Base-by-base conservation (phyloP, 2,113 vertebrate species). In the Ornithorhynchus anatinus region DNA sequence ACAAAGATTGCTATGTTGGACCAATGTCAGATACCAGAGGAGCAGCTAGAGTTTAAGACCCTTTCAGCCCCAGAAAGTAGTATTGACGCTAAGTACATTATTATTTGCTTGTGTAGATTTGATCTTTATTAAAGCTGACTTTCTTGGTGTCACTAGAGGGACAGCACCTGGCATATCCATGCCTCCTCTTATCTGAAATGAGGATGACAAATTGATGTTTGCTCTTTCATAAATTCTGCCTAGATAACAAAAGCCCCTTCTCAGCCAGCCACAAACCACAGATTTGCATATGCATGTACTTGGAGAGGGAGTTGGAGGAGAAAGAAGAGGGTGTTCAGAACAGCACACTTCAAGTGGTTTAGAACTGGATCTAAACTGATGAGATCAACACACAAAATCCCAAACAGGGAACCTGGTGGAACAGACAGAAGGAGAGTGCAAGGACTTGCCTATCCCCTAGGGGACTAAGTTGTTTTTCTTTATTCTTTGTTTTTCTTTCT, bases 181-280 rank as follows among this genome's bases (percentile, higher is more conserved):
- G 31, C 50, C 6, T 64, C 36, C 65, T 37, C 56, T 43, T 33
- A 54, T 19, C 17, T n/a, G 68, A 53, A 50, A 15, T 51, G 58
- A 12, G 38, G 27, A 66, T 33, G 59, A 48, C 47, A 56, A 54
- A 56, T 40, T 13, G 2, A 10, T 29, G 60, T 40, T 36, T 69
- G 23, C 65, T 71, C 31, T 37, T 59, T 17, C 45, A 6, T 50
- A 62, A 73, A 81, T 44, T 80, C 53, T 50, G 32, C 51, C 43
- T 67, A 54, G 40, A 7, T 42, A 42, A 59, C 25, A 42, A 69
- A 83, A 20, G 44, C 9, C 68, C 63, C 62, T 63, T 79, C 75
- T 61, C 58, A 50, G 38, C 72, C 69, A 75, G 35, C 53, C 50
- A 64, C 57, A 75, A 75, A 64, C 15, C 9, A 37, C 50, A 47